Conservation (phyloP, 2,797 vertebrate genomes). For the Scyliorhinus canicula region DNA sequence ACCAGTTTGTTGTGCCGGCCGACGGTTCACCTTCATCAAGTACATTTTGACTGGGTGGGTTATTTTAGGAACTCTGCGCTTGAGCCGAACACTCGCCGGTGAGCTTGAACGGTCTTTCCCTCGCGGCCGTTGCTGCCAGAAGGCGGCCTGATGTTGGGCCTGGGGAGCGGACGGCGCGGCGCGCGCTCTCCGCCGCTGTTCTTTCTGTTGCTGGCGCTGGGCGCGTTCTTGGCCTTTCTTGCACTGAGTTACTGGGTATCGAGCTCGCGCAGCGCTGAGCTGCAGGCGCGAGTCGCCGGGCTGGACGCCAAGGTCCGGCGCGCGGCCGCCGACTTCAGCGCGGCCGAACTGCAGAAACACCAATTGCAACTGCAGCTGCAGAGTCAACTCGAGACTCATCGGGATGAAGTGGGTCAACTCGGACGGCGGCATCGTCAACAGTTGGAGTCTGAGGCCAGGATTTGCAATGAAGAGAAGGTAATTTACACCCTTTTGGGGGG, state of each 20-base stretch:
- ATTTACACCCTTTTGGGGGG: neutral
- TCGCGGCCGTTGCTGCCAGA: neutral
- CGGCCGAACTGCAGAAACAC: neutral
- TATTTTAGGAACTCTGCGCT: neutral
- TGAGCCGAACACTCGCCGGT: neutral
- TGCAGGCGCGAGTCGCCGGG: constrained; percentile 60
- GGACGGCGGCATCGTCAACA: neutral
- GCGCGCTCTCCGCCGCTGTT: constrained; percentile 9
- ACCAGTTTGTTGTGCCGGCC: neutral
- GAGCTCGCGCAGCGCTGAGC: constrained; percentile 76
- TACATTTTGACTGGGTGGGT: neutral
- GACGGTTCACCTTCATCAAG: neutral
- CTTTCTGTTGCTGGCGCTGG: constrained; percentile 1
- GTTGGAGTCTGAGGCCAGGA: neutral
- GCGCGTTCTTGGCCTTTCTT: constrained; percentile 72
- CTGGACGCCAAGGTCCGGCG: neutral
- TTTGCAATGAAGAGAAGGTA: neutral
- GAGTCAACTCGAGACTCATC: neutral
- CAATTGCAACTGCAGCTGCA: neutral
- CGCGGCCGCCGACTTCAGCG: too few species aligned
- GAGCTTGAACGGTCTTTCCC: neutral
- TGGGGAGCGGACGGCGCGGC: constrained; percentile 4
- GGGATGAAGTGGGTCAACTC: neutral
- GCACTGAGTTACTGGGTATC: constrained; percentile 94
- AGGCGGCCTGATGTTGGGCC: constrained; percentile 30